A percentile compares a stretch with the other conserved stretches of the same genome.
phyloP scores from a whole-genome alignment of 2,113 vertebrate genomes.

The Charina bottae region DNA sequence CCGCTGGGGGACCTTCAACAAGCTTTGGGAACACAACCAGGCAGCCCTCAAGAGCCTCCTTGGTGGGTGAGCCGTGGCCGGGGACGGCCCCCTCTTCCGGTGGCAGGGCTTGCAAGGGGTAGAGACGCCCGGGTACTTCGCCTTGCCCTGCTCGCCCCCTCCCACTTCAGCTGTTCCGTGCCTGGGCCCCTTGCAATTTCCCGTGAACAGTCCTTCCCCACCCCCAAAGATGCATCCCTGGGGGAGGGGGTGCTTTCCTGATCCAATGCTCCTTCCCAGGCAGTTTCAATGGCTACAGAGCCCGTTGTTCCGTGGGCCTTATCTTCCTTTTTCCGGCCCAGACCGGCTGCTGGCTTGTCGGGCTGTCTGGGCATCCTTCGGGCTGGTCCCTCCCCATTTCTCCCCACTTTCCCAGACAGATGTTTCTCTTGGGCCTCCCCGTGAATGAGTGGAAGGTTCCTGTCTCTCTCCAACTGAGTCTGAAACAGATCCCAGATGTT shows the following conservation, averaged over 20 bases:
- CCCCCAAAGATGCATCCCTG: background rate
- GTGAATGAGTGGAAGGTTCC: background rate
- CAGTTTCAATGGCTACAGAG: no score
- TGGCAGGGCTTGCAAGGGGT: background rate
- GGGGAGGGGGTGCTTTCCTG: background rate
- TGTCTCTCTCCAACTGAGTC: background rate
- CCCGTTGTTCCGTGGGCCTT: background rate
- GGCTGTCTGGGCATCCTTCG: background rate
- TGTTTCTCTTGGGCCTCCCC: background rate
- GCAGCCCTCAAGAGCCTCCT: slow-evolving; percentile 92
- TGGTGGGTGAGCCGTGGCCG: slow-evolving; percentile 70
- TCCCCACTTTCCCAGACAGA: background rate
- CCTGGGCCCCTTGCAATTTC: background rate
- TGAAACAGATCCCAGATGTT: background rate
- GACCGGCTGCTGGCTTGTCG: background rate
- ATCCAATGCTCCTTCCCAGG: background rate
- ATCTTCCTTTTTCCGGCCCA: background rate
- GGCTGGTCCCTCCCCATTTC: no score
- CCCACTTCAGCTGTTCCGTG: background rate
- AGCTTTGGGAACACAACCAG: slow-evolving; percentile 96
- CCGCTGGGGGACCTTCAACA: slow-evolving; percentile 94
- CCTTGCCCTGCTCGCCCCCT: background rate
- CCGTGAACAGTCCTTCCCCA: background rate
- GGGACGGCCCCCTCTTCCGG: background rate
- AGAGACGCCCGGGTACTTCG: background rate